A percentile compares a stretch with the other conserved stretches of the same genome.
phyloP scores from a whole-genome alignment of 1,140 invertebrate species.

The Lamellibrachia luymesi region DNA sequence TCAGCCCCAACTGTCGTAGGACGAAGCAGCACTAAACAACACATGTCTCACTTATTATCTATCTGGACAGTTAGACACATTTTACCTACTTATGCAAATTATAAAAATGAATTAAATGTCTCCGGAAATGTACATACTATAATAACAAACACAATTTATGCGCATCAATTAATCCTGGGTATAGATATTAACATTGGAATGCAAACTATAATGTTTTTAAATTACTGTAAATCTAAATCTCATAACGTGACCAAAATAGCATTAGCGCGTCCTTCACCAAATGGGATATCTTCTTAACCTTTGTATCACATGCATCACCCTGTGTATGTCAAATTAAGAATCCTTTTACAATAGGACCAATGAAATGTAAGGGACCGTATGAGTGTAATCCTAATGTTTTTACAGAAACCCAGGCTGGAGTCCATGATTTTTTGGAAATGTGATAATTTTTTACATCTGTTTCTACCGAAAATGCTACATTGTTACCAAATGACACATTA shows the following conservation, averaged over 20 bases:
- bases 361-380: neutral
- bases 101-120: neutral
- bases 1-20: neutral
- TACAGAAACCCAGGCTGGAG: neutral
- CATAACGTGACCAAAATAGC: neutral
- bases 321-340: neutral
- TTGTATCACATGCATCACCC: neutral
- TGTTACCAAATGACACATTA: neutral
- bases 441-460: neutral
- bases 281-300: neutral
- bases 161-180: neutral
- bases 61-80: neutral
- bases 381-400: neutral
- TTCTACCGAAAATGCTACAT: neutral
- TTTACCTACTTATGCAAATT: neutral
- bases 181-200: neutral
- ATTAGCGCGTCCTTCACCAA: neutral
- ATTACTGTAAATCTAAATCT: neutral
- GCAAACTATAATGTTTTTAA: neutral
- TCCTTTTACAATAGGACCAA: neutral
- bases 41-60: neutral
- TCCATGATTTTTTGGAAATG: neutral
- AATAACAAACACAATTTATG: neutral
- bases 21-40: neutral
- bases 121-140: neutral